Evolutionary conservation across 2,888 invertebrate species (phyloP), one percentile per base, ranked within the genome.

Genomic region (Apotomis capreana): DNA sequence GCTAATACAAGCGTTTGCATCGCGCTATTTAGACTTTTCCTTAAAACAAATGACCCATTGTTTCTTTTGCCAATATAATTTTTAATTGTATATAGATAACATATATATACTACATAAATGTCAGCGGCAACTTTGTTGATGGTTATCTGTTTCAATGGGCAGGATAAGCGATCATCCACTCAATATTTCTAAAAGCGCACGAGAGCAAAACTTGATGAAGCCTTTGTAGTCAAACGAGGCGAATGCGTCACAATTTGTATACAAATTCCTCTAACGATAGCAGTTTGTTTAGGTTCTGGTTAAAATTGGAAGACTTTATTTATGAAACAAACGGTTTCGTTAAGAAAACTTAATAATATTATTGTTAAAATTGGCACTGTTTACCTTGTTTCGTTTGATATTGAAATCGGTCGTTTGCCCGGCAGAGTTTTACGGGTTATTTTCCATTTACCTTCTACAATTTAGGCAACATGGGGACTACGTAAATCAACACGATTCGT

Each of bases 151-250:
- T 54, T 46, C 44, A 55, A 57, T 69, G 49, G 37, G 44, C 49
- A 69, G 62, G 37, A 69, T 69, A 60, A 68, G 72, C 71, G 70
- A 74, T 76, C 74, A 73, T 63, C 70, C 73, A 70, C 69, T 76
- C 78, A 77, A 83, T 82, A 80, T 81, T 82, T 80, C 76, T 78
- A 81, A 81, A 83, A 82, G 81, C 82, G 79, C 75, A 72, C 77
- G 74, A 74, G 80, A 78, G 80, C 74, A 65, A 68, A 74, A 58
- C 68, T 15, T 55, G 83, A 63, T 80, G 74, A 70, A 76, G 77
- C 76, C 82, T 87, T 86, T 87, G 85, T 84, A 78, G 72, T 75
- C 75, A 82, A 87, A 85, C 83, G 83, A 84, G 86, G 85, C 84
- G 82, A 83, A 81, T 80, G 80, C 81, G 79, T 82, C 78, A 80